phyloP scores from a whole-genome alignment of 2,888 invertebrate species.

The Tricholauxania praeusta region DNA sequence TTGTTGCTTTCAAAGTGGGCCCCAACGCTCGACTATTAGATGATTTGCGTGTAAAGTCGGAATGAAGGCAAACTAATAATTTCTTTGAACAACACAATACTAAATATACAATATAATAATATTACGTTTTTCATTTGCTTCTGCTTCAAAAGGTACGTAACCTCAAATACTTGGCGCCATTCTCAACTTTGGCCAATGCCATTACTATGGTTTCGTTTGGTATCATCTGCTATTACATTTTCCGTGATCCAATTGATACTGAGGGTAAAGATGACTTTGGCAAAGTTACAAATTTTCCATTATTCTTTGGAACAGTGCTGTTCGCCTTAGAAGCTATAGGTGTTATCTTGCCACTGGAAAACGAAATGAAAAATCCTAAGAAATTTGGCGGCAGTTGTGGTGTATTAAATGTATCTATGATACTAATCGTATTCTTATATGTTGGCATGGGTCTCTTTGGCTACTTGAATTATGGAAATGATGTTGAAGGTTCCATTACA shows the following conservation, averaged over 20 bases:
- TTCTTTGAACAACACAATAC: not conserved
- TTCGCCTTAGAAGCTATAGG: slow-evolving; percentile 83
- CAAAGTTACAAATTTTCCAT: slow-evolving; percentile 78
- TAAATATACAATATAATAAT: not conserved
- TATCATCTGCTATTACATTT: slow-evolving; percentile 88
- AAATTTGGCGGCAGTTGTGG: slow-evolving; percentile 85
- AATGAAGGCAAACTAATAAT: no score
- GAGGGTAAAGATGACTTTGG: slow-evolving; percentile 76
- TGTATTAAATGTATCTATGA: slow-evolving; percentile 88
- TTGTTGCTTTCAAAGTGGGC: no score
- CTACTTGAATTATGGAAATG: slow-evolving; percentile 84
- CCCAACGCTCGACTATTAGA: no score
- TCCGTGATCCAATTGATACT: slow-evolving; percentile 77
- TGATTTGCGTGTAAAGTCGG: no score
- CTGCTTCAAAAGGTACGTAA: slow-evolving; percentile 70
- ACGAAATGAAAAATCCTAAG: slow-evolving; percentile 91
- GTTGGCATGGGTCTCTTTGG: slow-evolving; percentile 92
- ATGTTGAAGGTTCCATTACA: slow-evolving; percentile 84
- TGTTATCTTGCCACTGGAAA: slow-evolving; percentile 77
- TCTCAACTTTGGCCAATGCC: slow-evolving; percentile 89
- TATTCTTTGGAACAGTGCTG: slow-evolving; percentile 96
- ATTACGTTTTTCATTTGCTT: slow-evolving; percentile 6
- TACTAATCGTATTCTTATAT: slow-evolving; percentile 84
- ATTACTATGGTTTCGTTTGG: slow-evolving; percentile 86
- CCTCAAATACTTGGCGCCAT: slow-evolving; percentile 88